phyloP scores from a whole-genome alignment of 2,888 invertebrate genomes.

The Seladonia tumulorum region DNA sequence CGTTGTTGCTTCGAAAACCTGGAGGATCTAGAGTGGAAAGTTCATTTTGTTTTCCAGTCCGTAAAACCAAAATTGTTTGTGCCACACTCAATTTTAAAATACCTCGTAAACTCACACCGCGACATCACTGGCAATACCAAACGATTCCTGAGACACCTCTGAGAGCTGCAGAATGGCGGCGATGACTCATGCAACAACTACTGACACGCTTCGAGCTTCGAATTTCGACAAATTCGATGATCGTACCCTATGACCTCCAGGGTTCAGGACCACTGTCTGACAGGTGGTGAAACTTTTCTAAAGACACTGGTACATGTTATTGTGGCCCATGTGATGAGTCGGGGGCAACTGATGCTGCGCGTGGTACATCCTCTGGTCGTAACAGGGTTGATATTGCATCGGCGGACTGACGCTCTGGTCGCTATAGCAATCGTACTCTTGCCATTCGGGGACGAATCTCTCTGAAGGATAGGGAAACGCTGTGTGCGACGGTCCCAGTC shows the following conservation, averaged over 20 bases:
- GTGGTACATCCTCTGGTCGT: constrained; percentile 81
- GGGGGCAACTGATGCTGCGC: constrained; percentile 71
- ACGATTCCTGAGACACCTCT: no score
- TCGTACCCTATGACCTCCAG: neutral
- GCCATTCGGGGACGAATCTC: constrained; percentile 80
- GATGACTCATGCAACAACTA: constrained; percentile 38
- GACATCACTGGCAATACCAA: no score
- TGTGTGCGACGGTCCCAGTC: constrained; percentile 79
- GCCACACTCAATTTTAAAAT: neutral
- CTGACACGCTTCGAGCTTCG: neutral
- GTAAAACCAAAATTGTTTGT: no score
- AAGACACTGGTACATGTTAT: constrained; percentile 82
- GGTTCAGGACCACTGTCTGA: neutral
- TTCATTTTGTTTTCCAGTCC: no score
- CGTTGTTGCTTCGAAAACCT: neutral
- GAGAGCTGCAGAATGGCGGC: constrained; percentile 22
- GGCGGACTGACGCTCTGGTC: constrained; percentile 82
- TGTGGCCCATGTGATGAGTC: constrained; percentile 77
- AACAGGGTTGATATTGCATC: constrained; percentile 78
- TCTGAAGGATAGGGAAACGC: constrained; percentile 79
- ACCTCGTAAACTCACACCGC: neutral
- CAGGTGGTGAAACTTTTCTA: constrained; percentile 55
- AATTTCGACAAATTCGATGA: neutral
- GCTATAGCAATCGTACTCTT: constrained; percentile 82
- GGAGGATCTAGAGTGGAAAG: neutral